Evolutionary conservation across 2,113 vertebrate species (phyloP), one percentile per base, ranked within the genome.

Genomic region (Actenoides hombroni): DNA sequence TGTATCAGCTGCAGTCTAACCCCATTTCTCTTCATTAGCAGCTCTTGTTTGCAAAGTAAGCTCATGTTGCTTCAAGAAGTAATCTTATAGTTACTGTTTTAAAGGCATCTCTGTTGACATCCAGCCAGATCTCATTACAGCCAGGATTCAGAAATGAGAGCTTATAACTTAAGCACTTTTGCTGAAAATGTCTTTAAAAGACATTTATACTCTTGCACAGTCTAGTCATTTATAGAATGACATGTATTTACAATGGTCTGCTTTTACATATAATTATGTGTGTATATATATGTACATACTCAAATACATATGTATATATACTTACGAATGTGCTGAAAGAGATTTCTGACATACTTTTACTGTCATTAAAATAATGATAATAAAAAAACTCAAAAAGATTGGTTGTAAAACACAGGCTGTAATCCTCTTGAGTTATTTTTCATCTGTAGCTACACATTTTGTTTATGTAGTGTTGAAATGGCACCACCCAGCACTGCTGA

Each of bases 141-240:
- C 40, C 71, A 46, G 7, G 64, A 39, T 17, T 78, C 71, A 75
- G 33, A 94, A 95, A 92, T 71, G 23, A 83, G 15, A 82, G 75
- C 54, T 63, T 78, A 54, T 76, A 87, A 86, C 63, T 90, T 49
- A 89, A 96, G 76, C 5, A 29, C 83, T 94, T 94, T 67, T 69
- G 54, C 65, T 79, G 74, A 82, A 89, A 97, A 71, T 35, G 15
- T 88, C 83, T 96, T 96, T 90, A 86, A 95, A 95, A 95, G 49
- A 25, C 67, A 53, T 92, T 94, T 89, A 77, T 83, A 77, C 49
- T 59, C 84, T 79, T 73, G 35, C 64, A 75, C 5, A 9, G 39
- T 53, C 76, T 21, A 84, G 29, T 74, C n/a, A 44, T 94, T 94
- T 86, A 81, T 65, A 94, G 94, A 87, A 96, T 78, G 51, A 76